Conservation (phyloP, 2,888 invertebrate species). For the Agrotis ipsilon region DNA sequence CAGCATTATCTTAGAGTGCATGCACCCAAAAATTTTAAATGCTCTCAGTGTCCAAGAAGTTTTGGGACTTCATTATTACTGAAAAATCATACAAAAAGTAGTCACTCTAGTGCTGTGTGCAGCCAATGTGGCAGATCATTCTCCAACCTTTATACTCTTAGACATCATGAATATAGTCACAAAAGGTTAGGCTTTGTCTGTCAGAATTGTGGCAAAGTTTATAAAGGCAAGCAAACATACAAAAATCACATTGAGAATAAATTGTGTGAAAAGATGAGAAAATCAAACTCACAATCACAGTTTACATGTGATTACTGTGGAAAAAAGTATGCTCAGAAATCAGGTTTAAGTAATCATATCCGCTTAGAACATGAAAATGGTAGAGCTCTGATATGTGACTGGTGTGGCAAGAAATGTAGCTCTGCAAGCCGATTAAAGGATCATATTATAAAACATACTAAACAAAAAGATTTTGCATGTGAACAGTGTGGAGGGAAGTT, state of each 20-base stretch:
- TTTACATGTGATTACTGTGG: slow-evolving; percentile 70
- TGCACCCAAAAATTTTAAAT: slow-evolving; percentile 70
- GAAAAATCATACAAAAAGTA: slow-evolving; percentile 62
- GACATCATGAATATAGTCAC: slow-evolving; percentile 68
- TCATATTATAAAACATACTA: slow-evolving; percentile 73
- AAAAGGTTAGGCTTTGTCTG: slow-evolving; percentile 58
- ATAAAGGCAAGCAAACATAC: slow-evolving; percentile 66
- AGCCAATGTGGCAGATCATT: slow-evolving; percentile 72
- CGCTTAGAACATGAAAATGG: slow-evolving; percentile 70
- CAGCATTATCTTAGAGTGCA: slow-evolving; percentile 68
- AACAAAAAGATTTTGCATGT: slow-evolving; percentile 73
- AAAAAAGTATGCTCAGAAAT: slow-evolving; percentile 69
- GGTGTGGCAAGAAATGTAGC: slow-evolving; percentile 73
- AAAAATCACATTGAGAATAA: slow-evolving; percentile 65
- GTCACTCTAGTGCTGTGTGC: slow-evolving; percentile 66
- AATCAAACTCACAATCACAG: slow-evolving; percentile 53
- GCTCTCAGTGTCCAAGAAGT: slow-evolving; percentile 65
- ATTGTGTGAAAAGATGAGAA: slow-evolving; percentile 61
- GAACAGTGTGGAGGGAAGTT: slow-evolving; percentile 69
- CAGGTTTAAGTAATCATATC: slow-evolving; percentile 68
- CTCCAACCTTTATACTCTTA: slow-evolving; percentile 61
- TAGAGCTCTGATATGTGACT: slow-evolving; percentile 64
- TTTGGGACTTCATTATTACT: slow-evolving; percentile 64
- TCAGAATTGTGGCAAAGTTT: slow-evolving; percentile 70
- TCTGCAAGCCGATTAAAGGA: slow-evolving; percentile 67